Evolutionary conservation across 2,797 vertebrate species (phyloP), one percentile per base, ranked within the genome.

Genomic region (Aselliscus stoliczkanus): DNA sequence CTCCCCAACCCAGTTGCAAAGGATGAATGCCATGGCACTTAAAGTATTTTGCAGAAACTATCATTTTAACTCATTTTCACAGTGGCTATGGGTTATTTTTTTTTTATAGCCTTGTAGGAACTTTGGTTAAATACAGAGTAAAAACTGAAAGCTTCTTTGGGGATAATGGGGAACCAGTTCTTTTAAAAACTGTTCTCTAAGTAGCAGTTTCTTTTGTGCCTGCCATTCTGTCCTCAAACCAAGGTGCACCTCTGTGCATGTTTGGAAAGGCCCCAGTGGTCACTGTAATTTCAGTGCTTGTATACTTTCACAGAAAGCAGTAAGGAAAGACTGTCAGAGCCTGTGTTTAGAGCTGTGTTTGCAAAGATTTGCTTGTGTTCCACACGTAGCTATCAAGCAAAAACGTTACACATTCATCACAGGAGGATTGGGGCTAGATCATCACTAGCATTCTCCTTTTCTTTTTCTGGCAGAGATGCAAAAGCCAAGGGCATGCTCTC

Each of bases 11-110:
- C 69, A 79, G 13, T 70, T 95, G 90, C 70, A 72, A 95, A 96
- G 96, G 87, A n/a, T 96, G 93, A 96, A 90, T 91, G 69, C 62
- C 81, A 62, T 10, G 67, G 56, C 84, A 84, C 79, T 93, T 90
- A 39, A 95, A 85, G 67, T 80, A 70, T 92, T 88, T 90, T 88
- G 39, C 76, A 96, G 90, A 87, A 96, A 96, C 88, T 72, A 91
- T 87, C 90, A 93, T 93, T 97, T 96, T 95, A 93, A 95, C 79
- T 97, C 56, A 96, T 93, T 96, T 96, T 96, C 83, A 89, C 86
- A 75, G 93, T 84, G 37, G 39, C 95, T 69, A 4, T 25, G 18
- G 25, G 4, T 72, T 96, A 14, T 50, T 47, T 12, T 90, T 85
- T 69, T 93, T 73, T 93, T 70, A 95, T 67, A 95, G 88, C 95